phyloP scores from a whole-genome alignment of 2,797 vertebrate species.

The Lemur catta region DNA sequence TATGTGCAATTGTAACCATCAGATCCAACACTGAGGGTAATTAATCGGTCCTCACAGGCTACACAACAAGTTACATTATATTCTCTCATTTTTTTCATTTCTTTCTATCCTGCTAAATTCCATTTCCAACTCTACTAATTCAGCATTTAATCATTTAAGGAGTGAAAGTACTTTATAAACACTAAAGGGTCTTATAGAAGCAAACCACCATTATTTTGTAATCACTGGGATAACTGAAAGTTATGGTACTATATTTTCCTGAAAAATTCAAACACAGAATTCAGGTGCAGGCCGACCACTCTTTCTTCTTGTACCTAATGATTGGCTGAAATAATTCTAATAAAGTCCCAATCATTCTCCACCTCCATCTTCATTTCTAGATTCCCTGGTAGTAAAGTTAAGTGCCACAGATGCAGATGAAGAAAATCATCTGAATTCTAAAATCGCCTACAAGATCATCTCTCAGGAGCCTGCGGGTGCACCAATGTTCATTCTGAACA shows the following conservation, averaged over 20 bases:
- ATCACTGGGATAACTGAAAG: not conserved
- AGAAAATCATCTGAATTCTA: conserved; percentile 86
- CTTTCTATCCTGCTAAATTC: not conserved
- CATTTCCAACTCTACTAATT: not conserved
- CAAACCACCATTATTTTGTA: not conserved
- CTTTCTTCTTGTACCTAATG: not conserved
- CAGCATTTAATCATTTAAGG: not conserved
- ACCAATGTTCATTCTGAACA: conserved; percentile 87
- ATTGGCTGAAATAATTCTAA: conserved; percentile 41
- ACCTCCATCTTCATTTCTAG: conserved; percentile 73
- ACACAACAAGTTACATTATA: not conserved
- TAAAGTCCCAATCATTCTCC: not conserved
- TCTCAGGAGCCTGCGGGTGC: conserved; percentile 84
- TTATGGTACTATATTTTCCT: not conserved
- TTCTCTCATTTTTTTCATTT: not conserved
- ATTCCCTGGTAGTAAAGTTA: conserved; percentile 86
- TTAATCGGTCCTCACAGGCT: not conserved
- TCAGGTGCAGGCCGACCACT: not conserved
- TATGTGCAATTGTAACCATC: fast-evolving
- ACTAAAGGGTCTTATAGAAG: not conserved
- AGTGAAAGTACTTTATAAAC: not conserved
- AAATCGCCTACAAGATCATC: conserved; percentile 88
- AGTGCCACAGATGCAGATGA: conserved; percentile 87
- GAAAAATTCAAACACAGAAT: not conserved
- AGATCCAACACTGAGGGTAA: not conserved